phyloP scores from a whole-genome alignment of 2,113 vertebrate species.

The Tetraodon nigroviridis region DNA sequence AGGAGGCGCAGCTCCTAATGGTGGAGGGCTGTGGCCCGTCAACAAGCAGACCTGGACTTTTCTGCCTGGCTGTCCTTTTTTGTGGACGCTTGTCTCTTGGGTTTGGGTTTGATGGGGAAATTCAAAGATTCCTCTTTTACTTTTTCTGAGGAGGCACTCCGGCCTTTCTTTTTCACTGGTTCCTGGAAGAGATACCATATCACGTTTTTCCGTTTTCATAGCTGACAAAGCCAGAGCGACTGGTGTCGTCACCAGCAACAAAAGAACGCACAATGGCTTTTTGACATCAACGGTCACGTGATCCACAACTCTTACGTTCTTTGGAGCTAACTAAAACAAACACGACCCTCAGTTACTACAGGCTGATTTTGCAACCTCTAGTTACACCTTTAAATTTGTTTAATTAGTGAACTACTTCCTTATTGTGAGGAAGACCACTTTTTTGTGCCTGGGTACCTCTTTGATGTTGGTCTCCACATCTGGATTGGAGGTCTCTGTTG shows the following conservation, averaged over 20 bases:
- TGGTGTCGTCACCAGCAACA: no score
- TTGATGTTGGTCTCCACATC: conserved; percentile 87
- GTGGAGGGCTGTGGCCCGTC: no score
- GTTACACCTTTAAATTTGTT: no score
- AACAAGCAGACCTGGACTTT: conserved; percentile 79
- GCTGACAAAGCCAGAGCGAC: no score
- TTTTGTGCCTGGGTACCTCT: conserved; percentile 76
- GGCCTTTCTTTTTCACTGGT: conserved; percentile 89
- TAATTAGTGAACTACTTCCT: no score
- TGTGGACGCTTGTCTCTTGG: conserved; percentile 77
- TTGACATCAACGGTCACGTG: no score
- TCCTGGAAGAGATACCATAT: conserved; percentile 71
- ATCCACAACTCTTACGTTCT: no score
- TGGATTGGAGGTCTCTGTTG: conserved; percentile 96
- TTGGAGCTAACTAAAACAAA: no score
- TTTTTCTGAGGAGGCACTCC: conserved; percentile 71
- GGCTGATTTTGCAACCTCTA: no score
- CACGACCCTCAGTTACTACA: no score
- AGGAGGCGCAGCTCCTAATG: neutral
- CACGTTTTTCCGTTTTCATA: neutral
- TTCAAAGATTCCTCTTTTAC: conserved; percentile 80
- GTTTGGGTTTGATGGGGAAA: conserved; percentile 82
- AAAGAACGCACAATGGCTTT: no score
- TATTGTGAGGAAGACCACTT: no score
- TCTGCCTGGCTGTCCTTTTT: conserved; percentile 86